Conservation (phyloP, 2,113 vertebrate genomes). For the Himantopus leucocephalus region DNA sequence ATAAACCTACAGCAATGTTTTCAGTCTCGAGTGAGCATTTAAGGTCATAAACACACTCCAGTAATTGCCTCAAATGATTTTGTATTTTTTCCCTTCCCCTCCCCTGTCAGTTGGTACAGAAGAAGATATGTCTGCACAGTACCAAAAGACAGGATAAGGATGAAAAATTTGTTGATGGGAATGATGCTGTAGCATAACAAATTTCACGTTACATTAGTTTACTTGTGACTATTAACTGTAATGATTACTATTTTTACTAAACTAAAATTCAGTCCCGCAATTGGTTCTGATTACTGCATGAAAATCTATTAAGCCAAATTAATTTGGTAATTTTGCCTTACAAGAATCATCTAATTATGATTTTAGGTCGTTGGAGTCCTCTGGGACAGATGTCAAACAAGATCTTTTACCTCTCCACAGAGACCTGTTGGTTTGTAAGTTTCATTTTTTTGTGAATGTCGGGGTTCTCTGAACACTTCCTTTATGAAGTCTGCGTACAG, state of each 20-base stretch:
- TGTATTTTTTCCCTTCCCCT: neutral
- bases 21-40: neutral
- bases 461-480: neutral
- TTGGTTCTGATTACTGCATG: neutral
- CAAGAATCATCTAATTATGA: neutral
- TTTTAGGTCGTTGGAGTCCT: slow-evolving; percentile 72
- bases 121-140: neutral
- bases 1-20: neutral
- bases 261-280: neutral
- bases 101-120: neutral
- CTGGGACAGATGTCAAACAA: slow-evolving; percentile 78
- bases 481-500: neutral
- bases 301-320: neutral
- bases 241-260: neutral
- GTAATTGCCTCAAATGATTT: neutral
- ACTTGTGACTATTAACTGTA: neutral
- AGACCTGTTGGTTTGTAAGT: slow-evolving; percentile 77
- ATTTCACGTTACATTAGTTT: neutral
- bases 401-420: slow-evolving; percentile 46
- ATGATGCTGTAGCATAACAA: neutral
- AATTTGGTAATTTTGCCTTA: neutral
- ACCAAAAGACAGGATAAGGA: neutral
- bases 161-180: neutral
- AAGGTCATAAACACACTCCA: neutral
- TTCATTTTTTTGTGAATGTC: neutral